phyloP scores from a whole-genome alignment of 2,888 invertebrate genomes.

The Proisotoma minuta region DNA sequence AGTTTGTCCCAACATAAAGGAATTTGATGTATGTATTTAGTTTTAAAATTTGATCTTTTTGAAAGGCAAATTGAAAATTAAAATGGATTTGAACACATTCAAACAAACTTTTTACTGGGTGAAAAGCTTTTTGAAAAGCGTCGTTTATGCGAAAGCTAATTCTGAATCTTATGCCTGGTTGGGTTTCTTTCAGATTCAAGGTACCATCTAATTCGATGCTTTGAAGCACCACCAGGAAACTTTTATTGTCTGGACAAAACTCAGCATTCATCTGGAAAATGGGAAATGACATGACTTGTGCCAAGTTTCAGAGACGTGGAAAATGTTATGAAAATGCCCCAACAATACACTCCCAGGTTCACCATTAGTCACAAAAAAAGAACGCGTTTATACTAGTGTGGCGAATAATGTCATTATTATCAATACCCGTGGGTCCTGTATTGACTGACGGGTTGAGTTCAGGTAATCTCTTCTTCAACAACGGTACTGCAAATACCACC shows the following conservation, averaged over 20 bases:
- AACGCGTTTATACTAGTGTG: background rate
- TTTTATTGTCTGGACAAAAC: too few species aligned
- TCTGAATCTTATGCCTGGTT: background rate
- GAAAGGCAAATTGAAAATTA: too few species aligned
- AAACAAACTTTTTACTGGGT: too few species aligned
- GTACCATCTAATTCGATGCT: background rate
- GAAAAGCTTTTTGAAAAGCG: too few species aligned
- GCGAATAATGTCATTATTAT: conserved; percentile 11
- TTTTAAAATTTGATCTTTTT: too few species aligned
- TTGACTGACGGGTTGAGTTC: conserved; percentile 2
- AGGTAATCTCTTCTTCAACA: background rate
- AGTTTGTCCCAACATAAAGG: too few species aligned
- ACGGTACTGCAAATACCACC: background rate
- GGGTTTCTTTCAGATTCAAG: background rate
- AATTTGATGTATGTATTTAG: too few species aligned
- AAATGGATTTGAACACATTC: too few species aligned
- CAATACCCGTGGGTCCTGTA: background rate
- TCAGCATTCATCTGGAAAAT: background rate
- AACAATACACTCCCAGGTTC: background rate
- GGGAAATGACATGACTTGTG: background rate
- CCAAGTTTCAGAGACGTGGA: background rate
- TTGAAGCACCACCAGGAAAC: conserved; percentile 1
- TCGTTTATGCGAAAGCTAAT: background rate
- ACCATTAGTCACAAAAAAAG: background rate
- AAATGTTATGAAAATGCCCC: too few species aligned